phyloP scores from a whole-genome alignment of 2,888 invertebrate species.

The Timema cristinae region DNA sequence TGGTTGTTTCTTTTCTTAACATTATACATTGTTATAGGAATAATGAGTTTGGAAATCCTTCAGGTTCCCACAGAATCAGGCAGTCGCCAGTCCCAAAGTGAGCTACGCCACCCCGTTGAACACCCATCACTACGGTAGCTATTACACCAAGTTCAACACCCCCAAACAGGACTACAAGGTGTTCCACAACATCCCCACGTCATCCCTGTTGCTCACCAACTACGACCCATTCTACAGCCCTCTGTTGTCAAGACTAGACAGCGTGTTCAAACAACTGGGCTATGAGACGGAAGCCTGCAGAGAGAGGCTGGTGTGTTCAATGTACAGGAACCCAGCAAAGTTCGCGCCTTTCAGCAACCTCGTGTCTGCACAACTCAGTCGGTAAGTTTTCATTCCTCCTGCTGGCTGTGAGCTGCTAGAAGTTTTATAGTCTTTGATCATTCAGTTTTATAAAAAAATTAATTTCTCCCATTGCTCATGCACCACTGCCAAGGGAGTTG shows the following conservation, averaged over 20 bases:
- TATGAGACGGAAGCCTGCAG: slow-evolving; percentile 68
- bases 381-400: slow-evolving; percentile 54
- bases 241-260: slow-evolving; percentile 67
- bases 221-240: slow-evolving; percentile 86
- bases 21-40: too few species aligned
- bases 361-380: slow-evolving; percentile 81
- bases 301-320: slow-evolving; percentile 75
- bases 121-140: slow-evolving; percentile 41
- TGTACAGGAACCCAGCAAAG: slow-evolving; percentile 77
- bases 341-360: slow-evolving; percentile 85
- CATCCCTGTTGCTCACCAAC: slow-evolving; percentile 74
- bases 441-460: too few species aligned
- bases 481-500: too few species aligned
- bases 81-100: slow-evolving; percentile 43
- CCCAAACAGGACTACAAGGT: slow-evolving; percentile 66
- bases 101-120: slow-evolving; percentile 26
- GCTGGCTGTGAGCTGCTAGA: not conserved
- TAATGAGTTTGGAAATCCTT: too few species aligned
- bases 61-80: too few species aligned
- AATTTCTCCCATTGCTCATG: too few species aligned
- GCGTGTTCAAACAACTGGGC: slow-evolving; percentile 44
- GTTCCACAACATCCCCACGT: slow-evolving; percentile 81
- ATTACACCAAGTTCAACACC: slow-evolving; percentile 48
- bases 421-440: too few species aligned
- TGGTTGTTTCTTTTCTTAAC: too few species aligned